Evolutionary conservation across 2,888 invertebrate genomes (phyloP).

Genomic region (Phrixothrix hirtus): DNA sequence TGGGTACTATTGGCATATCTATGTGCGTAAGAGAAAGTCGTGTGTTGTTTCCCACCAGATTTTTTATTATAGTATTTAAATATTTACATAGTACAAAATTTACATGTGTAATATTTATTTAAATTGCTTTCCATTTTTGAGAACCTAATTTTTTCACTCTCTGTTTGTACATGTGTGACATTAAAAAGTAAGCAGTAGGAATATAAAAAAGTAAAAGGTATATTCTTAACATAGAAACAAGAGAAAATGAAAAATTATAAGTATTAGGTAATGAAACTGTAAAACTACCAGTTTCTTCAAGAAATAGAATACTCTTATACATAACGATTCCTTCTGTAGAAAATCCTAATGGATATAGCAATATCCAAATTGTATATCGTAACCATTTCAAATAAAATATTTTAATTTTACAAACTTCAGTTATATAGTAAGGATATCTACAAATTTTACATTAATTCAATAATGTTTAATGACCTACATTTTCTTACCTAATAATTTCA

Average conservation of each 20-base stretch:
- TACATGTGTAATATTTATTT: neutral
- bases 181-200: conserved; percentile 76
- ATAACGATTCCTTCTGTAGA: conserved; percentile 83
- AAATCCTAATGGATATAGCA: conserved; percentile 88
- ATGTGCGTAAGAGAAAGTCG: too few species aligned
- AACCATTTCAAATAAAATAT: conserved; percentile 84
- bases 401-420: conserved; percentile 75
- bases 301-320: conserved; percentile 83
- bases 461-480: conserved; percentile 1
- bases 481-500: conserved; percentile 76
- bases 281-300: conserved; percentile 80
- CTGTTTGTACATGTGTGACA: conserved; percentile 82
- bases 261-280: conserved; percentile 78
- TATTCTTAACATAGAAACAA: conserved; percentile 60
- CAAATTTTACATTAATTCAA: conserved; percentile 28
- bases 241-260: conserved; percentile 66
- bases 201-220: conserved; percentile 77
- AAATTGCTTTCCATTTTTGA: conserved; percentile 1
- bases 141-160: conserved; percentile 67
- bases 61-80: too few species aligned
- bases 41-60: too few species aligned
- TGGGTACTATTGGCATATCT: too few species aligned
- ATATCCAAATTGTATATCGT: conserved; percentile 91
- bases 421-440: conserved; percentile 93
- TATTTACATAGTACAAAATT: neutral